Evolutionary conservation across 2,113 vertebrate species (phyloP).

Genomic region (Sprattus sprattus): DNA sequence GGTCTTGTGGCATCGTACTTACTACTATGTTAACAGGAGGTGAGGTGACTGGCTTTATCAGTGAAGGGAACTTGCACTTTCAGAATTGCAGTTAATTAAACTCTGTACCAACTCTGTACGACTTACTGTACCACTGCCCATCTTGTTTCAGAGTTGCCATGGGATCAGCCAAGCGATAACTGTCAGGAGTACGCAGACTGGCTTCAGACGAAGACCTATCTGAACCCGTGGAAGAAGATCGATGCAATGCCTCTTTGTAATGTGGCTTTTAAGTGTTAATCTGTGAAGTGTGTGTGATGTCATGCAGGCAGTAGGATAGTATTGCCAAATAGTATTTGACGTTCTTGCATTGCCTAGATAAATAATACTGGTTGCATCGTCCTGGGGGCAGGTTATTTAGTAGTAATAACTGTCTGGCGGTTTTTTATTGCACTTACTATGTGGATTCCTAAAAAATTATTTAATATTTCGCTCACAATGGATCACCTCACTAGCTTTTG

Average conservation of each 20-base stretch:
- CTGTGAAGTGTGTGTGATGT: not conserved
- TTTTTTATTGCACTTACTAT: not conserved
- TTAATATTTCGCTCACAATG: not conserved
- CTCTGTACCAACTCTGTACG: not conserved
- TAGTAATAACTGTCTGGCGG: not conserved
- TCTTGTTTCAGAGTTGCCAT: constrained; percentile 82
- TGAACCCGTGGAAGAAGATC: constrained; percentile 95
- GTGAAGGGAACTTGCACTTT: not conserved
- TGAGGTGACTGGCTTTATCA: constrained; percentile 45
- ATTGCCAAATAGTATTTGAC: not conserved
- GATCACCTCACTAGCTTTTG: not conserved
- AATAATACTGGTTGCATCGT: not conserved
- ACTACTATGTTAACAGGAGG: constrained; percentile 97
- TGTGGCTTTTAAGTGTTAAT: not conserved
- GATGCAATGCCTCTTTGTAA: constrained; percentile 75
- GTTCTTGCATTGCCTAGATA: not conserved
- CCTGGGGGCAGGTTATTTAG: not conserved
- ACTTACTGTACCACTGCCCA: not conserved
- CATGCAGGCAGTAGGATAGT: not conserved
- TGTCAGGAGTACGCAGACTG: constrained; percentile 95
- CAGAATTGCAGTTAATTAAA: not conserved
- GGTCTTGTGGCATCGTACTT: constrained; percentile 95
- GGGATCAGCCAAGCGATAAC: constrained; percentile 92
- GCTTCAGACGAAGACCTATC: constrained; percentile 89
- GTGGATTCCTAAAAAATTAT: not conserved